Evolutionary conservation across 2,113 vertebrate species (phyloP), one percentile per base, ranked within the genome.

Genomic region (Loxodonta africana): DNA sequence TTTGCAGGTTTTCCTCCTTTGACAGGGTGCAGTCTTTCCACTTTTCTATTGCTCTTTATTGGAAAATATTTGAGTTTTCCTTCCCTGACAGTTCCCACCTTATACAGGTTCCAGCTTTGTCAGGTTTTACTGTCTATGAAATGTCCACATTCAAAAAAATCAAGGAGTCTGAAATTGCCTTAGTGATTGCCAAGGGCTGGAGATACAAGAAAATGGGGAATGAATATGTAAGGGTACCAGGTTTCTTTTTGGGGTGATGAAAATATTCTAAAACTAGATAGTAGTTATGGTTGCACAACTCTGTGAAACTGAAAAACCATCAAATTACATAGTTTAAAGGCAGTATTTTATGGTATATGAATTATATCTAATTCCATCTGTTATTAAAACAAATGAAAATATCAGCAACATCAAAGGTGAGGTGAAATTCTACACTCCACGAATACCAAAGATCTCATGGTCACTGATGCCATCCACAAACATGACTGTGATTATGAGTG

Each of bases 151-250:
- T 51, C 65, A 28, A 25, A 2, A 90, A 91, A 93, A 63, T n/a
- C 30, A 91, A 23, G 88, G 6, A 53, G 3, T 87, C 28, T 17
- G 14, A 41, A 88, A 28, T 10, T 26, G 76, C 3, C 5, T 65
- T 20, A 65, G 5, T 53, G 20, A 21, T 71, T 60, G 73, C 3
- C 0, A 44, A 26, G 9, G 5, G 5, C 62, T 63, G 6, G 4
- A 12, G 1, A 2, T 6, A 67, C 18, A 2, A 12, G 8, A 26
- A 90, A 23, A 33, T 33, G 33, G 21, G 6, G 0, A 83, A 8
- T 14, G 5, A 57, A 3, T 77, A 4, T 7, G 28, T 63, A 33
- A 14, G 7, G 1, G 21, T 4, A 46, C 5, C 0, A 0, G 0
- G 0, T 46, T 94, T 92, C n/a, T 73, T 96, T 81, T 62, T 12